Evolutionary conservation across 2,888 invertebrate genomes (phyloP), one percentile per base, ranked within the genome.

Genomic region (Cerastis leucographa): DNA sequence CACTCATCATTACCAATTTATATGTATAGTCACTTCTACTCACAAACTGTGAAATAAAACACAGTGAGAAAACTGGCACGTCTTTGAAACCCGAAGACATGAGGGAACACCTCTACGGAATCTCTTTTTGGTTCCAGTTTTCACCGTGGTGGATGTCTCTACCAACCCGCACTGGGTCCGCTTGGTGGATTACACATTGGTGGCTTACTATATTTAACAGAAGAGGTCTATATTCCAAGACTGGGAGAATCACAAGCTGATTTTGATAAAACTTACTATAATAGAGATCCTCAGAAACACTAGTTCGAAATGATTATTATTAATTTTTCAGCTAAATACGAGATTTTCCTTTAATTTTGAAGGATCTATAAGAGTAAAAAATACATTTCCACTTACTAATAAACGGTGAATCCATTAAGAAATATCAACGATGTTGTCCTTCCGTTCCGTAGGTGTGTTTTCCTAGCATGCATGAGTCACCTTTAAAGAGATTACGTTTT

Each of bases 361-460:
- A 46, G 12, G 35, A 46, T 35, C 2, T 29, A 11, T 12, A 40
- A 40, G 11, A 77, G 46, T 22, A 62, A 54, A 64, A 62, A n/a
- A 14, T 6, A 62, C 22, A 51, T 62, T 46, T 77, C 76, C 54
- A 17, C 77, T 76, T 44, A 77, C 77, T 77, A 76, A 69, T 70
- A n/a, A n/a, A 40, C 69, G 35, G 29, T 5, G 70, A 77, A 46
- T 40, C 14, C 54, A 77, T 42, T 70, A 46, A n/a, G 29, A 19
- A 70, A 77, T 54, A 42, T 29, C 76, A 29, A 42, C 29, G 17
- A 35, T 3, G 11, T n/a, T 78, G 29, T 46, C 62, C 40, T 78
- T 64, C 71, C 71, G 29, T 64, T 77, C 5, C 2, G n/a, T 70
- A 64, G 54, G 42, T 54, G 62, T 77, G 54, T 64, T 56, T 75